phyloP scores from a whole-genome alignment of 2,113 vertebrate species.

The Ptilorrhoa leucosticta region DNA sequence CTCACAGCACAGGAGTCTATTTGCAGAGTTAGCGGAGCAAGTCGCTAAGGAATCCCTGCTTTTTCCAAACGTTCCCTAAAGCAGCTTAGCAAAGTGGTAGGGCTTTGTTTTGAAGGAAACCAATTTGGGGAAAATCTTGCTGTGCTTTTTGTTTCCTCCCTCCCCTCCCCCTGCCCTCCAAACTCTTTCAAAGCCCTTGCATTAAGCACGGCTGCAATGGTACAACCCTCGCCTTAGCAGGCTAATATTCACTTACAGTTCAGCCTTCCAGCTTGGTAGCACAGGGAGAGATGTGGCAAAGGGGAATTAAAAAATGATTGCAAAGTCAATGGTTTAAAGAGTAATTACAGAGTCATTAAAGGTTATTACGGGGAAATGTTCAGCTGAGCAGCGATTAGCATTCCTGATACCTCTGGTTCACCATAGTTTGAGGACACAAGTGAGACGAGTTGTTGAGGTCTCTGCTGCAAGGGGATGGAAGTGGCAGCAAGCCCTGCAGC shows the following conservation, averaged over 20 bases:
- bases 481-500: background rate
- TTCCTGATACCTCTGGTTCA: conserved; percentile 34
- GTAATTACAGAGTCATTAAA: conserved; percentile 62
- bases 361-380: conserved; percentile 51
- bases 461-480: background rate
- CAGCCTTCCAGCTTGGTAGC: background rate
- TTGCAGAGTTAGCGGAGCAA: background rate
- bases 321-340: conserved; percentile 63
- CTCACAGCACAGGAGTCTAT: background rate
- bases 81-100: conserved; percentile 31
- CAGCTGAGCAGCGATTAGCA: conserved; percentile 43
- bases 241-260: conserved; percentile 17
- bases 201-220: background rate
- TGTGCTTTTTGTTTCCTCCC: conserved; percentile 42
- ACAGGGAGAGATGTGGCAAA: background rate
- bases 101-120: conserved; percentile 22
- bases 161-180: conserved; percentile 38
- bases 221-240: background rate
- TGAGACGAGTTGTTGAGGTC: background rate
- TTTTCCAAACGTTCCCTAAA: conserved; percentile 8
- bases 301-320: conserved; percentile 58
- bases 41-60: background rate
- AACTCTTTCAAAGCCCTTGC: background rate
- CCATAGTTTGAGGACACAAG: background rate
- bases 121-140: conserved; percentile 15